These are phyloP conservation scores for Zosterops lateralis DNA, from an alignment of 2,113 vertebrate genomes.

Conservation along the genomic window DNA sequence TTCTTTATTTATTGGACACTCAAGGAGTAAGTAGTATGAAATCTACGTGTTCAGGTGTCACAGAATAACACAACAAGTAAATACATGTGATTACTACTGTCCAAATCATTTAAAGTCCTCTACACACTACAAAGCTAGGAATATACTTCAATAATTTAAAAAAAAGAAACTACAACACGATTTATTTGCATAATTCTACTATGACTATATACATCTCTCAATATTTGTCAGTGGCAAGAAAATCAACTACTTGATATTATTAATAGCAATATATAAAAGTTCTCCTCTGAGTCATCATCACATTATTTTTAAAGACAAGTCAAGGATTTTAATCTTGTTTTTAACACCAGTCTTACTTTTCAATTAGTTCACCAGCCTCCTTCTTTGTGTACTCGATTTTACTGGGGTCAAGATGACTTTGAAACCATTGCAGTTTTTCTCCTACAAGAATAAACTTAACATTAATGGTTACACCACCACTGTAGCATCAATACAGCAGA, in stretches of 20 bases:
- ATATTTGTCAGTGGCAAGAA: neutral
- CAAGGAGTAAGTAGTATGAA: neutral
- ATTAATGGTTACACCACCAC: neutral
- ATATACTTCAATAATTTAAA: neutral
- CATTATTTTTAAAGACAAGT: neutral
- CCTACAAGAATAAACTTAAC: constrained; percentile 72
- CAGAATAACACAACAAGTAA: neutral
- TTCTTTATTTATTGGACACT: neutral
- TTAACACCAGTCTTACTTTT: constrained; percentile 78
- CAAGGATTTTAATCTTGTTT: neutral
- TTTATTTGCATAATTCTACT: neutral
- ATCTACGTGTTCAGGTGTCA: neutral
- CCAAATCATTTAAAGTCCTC: neutral
- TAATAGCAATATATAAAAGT: neutral
- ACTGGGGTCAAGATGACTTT: constrained; percentile 81
- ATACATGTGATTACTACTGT: neutral
- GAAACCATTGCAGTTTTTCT: constrained; percentile 94
- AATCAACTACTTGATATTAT: neutral
- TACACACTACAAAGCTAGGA: neutral
- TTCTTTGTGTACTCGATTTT: constrained; percentile 83
- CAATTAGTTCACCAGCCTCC: constrained; percentile 86
- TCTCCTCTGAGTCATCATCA: neutral
- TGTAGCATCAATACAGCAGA: neutral
- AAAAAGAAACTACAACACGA: accelerated
- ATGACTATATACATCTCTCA: neutral